These are phyloP conservation scores for Rissa tridactyla DNA, from an alignment of 2,113 vertebrate genomes.

Conservation along the genomic window DNA sequence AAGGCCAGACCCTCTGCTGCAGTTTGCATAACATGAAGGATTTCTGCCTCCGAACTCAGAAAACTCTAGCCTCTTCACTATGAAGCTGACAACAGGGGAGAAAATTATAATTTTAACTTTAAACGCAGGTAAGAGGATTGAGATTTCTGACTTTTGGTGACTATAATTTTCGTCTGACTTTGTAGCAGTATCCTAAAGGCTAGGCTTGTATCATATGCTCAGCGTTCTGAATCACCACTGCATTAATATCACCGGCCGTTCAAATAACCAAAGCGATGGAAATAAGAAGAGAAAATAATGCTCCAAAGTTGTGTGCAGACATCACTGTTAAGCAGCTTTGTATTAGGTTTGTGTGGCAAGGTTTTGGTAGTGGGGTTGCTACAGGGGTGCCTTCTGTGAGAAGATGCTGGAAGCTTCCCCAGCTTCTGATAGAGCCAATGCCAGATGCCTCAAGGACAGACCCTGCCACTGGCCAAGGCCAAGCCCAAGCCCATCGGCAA, in stretches of 20 bases:
- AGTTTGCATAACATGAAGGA: not conserved
- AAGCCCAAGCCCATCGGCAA: not conserved
- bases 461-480: not conserved
- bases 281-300: not conserved
- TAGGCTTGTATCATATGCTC: not conserved
- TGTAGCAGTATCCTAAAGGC: not conserved
- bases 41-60: not conserved
- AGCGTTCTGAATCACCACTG: not conserved
- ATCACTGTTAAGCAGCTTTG: not conserved
- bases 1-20: not conserved
- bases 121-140: not conserved
- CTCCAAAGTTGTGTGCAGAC: not conserved
- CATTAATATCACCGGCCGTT: not conserved
- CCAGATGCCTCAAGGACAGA: not conserved
- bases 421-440: not conserved
- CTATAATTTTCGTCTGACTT: not conserved
- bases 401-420: not conserved
- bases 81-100: not conserved
- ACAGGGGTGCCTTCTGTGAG: not conserved
- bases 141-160: not conserved
- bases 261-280: not conserved
- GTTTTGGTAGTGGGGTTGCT: not conserved
- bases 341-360: not conserved
- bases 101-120: not conserved
- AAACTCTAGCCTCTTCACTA: not conserved